A percentile compares a stretch with the other conserved stretches of the same genome.
Evolutionary conservation across 2,888 invertebrate species (phyloP).

Genomic region (Chelonus formosanus): DNA sequence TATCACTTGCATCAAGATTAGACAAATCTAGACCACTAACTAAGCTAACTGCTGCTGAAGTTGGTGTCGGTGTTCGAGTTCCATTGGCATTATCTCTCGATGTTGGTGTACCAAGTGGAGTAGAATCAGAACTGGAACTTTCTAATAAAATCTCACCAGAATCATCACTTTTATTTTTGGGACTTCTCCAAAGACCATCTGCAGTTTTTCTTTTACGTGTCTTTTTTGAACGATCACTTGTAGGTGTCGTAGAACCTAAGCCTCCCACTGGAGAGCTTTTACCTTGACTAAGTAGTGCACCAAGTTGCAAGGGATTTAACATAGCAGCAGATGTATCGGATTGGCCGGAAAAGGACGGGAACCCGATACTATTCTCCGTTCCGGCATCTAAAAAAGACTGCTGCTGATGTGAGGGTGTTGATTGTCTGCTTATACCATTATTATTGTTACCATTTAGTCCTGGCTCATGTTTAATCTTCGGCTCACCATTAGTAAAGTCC

Average conservation of each 20-base stretch:
- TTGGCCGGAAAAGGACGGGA: slow-evolving; percentile 65
- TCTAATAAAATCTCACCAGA: slow-evolving; percentile 69
- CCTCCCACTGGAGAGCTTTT: slow-evolving; percentile 18
- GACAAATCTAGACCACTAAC: slow-evolving; percentile 69
- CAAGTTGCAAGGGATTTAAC: slow-evolving; percentile 60
- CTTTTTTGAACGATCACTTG: slow-evolving; percentile 68
- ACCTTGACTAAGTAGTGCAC: slow-evolving; percentile 55
- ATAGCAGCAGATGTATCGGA: slow-evolving; percentile 61
- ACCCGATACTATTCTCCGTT: slow-evolving; percentile 66
- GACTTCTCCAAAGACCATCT: slow-evolving; percentile 71
- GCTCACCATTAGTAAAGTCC: slow-evolving; percentile 59
- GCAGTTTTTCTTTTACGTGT: slow-evolving; percentile 71
- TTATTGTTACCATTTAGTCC: slow-evolving; percentile 57
- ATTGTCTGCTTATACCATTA: slow-evolving; percentile 39
- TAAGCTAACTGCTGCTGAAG: slow-evolving; percentile 58
- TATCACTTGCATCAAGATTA: slow-evolving; percentile 71
- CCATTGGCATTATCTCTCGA: slow-evolving; percentile 66
- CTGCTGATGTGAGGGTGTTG: slow-evolving; percentile 55
- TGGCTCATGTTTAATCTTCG: slow-evolving; percentile 63
- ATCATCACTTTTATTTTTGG: slow-evolving; percentile 71
- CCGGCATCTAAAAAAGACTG: slow-evolving; percentile 66
- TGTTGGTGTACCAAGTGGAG: slow-evolving; percentile 69
- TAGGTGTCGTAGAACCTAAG: slow-evolving; percentile 39
- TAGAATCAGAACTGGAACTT: slow-evolving; percentile 72
- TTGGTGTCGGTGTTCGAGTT: slow-evolving; percentile 66